Conservation (phyloP, 2,113 vertebrate genomes). For the Panurus biarmicus region DNA sequence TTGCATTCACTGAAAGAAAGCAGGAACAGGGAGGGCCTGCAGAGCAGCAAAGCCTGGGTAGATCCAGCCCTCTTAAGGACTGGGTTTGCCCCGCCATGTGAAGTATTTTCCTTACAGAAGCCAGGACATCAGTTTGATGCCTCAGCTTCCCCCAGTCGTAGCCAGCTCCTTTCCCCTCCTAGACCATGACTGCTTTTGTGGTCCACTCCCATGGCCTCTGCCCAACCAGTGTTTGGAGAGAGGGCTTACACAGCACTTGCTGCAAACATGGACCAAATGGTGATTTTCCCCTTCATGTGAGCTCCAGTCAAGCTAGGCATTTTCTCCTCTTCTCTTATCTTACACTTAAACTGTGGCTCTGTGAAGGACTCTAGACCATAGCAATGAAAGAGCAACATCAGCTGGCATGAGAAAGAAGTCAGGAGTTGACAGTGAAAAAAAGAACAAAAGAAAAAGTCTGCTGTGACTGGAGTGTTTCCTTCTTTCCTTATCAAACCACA, state of each 20-base stretch:
- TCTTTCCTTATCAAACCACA: slow-evolving; percentile 1
- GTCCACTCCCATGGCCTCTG: neutral
- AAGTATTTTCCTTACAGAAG: neutral
- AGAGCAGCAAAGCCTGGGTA: neutral
- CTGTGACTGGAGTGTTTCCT: neutral
- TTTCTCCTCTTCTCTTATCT: neutral
- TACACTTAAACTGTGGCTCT: neutral
- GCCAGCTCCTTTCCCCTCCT: neutral
- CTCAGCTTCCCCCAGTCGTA: neutral
- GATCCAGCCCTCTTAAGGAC: neutral
- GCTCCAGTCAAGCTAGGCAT: neutral
- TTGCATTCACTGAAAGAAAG: neutral
- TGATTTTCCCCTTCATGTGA: neutral
- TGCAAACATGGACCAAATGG: neutral
- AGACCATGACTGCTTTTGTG: neutral
- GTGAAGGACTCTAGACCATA: neutral
- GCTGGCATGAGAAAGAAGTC: neutral
- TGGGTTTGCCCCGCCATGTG: neutral
- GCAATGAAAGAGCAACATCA: neutral
- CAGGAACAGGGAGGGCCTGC: neutral
- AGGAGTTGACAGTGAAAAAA: neutral
- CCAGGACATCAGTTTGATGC: neutral
- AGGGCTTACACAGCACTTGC: neutral
- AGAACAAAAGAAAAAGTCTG: neutral
- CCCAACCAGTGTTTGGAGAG: neutral